A percentile compares a stretch with the other conserved stretches of the same genome.
Conservation (phyloP, 2,888 invertebrate species). For the Caenorhabditis afra region DNA sequence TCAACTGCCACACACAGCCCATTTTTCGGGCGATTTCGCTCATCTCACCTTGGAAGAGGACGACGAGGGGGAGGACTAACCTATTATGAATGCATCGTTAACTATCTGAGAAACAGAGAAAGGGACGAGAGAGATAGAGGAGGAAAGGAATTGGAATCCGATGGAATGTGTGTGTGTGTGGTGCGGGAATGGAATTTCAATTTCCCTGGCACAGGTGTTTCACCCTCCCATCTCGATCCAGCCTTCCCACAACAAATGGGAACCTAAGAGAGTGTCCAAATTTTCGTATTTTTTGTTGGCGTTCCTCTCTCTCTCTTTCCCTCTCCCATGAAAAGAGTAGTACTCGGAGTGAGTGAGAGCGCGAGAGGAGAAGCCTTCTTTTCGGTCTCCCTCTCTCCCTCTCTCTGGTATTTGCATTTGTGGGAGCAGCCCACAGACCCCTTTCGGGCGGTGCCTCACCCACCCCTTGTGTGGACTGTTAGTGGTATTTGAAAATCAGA, state of each 20-base stretch:
- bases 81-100: slow-evolving; percentile 55
- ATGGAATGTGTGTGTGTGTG: slow-evolving; percentile 32
- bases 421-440: slow-evolving; percentile 31
- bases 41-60: slow-evolving; percentile 34
- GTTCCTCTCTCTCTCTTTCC: too few species aligned
- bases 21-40: slow-evolving; percentile 9
- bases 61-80: slow-evolving; percentile 26
- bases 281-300: too few species aligned
- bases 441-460: too few species aligned
- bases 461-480: too few species aligned
- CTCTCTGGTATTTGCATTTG: slow-evolving; percentile 40
- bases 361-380: background rate
- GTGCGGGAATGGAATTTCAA: background rate
- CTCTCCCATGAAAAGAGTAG: too few species aligned
- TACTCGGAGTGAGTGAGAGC: slow-evolving; percentile 4
- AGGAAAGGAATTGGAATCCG: background rate
- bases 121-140: slow-evolving; percentile 1
- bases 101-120: slow-evolving; percentile 46
- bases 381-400: slow-evolving; percentile 30
- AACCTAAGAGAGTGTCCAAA: too few species aligned
- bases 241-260: too few species aligned
- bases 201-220: too few species aligned
- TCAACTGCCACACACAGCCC: too few species aligned
- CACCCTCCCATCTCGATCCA: too few species aligned
- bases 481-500: too few species aligned